These are phyloP conservation scores for Micropterix aruncella DNA, from an alignment of 2,888 invertebrate genomes.

Conservation along the genomic window DNA sequence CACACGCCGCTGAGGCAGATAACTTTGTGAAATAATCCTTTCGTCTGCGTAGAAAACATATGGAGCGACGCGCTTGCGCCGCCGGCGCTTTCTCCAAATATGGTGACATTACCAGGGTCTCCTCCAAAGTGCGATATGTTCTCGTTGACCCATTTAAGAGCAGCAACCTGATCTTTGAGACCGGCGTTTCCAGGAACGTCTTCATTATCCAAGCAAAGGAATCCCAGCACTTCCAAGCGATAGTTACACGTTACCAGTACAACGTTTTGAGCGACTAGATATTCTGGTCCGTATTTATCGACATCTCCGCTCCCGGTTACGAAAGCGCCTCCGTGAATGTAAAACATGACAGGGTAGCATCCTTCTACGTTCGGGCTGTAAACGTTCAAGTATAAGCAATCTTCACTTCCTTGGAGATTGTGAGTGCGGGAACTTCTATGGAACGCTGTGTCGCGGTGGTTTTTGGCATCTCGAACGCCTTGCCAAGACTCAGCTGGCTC, in stretches of 20 bases:
- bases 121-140: constrained; percentile 10
- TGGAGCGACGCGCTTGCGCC: constrained; percentile 9
- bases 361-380: no score
- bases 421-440: no score
- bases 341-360: constrained; percentile 26
- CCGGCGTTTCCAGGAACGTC: constrained; percentile 11
- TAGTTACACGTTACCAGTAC: constrained; percentile 12
- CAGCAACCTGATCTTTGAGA: constrained; percentile 11
- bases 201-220: constrained; percentile 10
- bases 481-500: no score
- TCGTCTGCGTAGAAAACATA: constrained; percentile 8
- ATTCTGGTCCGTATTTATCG: constrained; percentile 20
- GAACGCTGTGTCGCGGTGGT: no score
- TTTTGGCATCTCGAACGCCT: no score
- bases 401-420: no score
- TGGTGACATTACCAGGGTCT: constrained; percentile 8
- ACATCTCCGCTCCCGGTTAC: constrained; percentile 18
- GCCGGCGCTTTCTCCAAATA: constrained; percentile 12
- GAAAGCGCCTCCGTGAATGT: constrained; percentile 27
- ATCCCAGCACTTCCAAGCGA: constrained; percentile 10
- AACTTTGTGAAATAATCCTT: constrained; percentile 10
- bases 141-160: constrained; percentile 11
- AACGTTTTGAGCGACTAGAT: constrained; percentile 14
- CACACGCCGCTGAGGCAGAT: constrained; percentile 12
- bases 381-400: no score